Percentiles rank a stretch among this genome's conserved stretches.
phyloP scores from a whole-genome alignment of 2,113 vertebrate genomes.

The Dolichotis patagonum region DNA sequence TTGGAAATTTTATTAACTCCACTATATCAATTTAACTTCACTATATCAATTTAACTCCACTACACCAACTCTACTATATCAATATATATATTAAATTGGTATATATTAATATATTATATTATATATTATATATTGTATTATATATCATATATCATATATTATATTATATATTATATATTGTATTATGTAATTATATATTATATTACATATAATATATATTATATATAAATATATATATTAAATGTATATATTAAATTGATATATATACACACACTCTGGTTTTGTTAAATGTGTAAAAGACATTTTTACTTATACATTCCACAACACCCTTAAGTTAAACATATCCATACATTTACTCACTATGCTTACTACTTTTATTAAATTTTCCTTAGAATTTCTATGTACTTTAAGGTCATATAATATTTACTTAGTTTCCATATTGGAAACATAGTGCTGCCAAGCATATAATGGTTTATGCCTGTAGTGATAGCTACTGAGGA shows the following conservation, averaged over 20 bases:
- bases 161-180: too few relatives aligned
- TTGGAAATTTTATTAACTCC: background rate
- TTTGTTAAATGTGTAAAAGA: background rate
- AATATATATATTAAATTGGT: too few relatives aligned
- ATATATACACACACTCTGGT: too few relatives aligned
- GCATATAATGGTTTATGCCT: background rate
- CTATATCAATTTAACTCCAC: too few relatives aligned
- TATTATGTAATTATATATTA: too few relatives aligned
- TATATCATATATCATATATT: too few relatives aligned
- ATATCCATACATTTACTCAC: background rate
- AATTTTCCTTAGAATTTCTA: background rate
- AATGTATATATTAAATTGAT: too few relatives aligned
- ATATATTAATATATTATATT: too few relatives aligned
- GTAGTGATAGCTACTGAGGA: background rate
- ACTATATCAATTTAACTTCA: background rate
- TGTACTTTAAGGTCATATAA: background rate
- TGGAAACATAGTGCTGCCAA: background rate
- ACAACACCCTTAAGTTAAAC: background rate
- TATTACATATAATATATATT: too few relatives aligned
- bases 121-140: too few relatives aligned
- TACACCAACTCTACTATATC: too few relatives aligned
- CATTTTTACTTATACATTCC: background rate
- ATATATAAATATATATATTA: too few relatives aligned
- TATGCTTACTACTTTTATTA: background rate
- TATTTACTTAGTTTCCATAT: background rate